Evolutionary conservation across 2,797 vertebrate species (phyloP).

Genomic region (Anguilla anguilla): DNA sequence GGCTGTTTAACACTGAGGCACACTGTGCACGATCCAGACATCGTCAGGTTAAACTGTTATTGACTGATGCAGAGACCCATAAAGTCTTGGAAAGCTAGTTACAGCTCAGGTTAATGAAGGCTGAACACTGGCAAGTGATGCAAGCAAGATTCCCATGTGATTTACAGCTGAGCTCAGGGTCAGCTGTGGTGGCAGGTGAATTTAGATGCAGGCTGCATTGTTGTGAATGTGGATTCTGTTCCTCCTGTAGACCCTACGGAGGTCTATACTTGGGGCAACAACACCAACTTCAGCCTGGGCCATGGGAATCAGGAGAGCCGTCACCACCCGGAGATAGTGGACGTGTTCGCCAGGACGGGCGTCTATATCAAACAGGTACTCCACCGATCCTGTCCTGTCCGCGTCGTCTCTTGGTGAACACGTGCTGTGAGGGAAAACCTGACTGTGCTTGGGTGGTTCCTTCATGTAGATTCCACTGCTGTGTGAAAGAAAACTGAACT

Average conservation of each 20-base stretch:
- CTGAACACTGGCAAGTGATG: background rate
- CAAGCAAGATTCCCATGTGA: background rate
- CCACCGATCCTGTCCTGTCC: background rate
- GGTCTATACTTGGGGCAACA: slow-evolving; percentile 96
- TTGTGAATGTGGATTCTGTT: slow-evolving; percentile 39
- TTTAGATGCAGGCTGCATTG: background rate
- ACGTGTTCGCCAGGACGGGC: slow-evolving; percentile 87
- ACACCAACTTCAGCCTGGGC: slow-evolving; percentile 94
- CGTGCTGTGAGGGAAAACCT: background rate
- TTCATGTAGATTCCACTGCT: background rate
- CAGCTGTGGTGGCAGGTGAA: background rate
- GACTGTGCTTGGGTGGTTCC: background rate
- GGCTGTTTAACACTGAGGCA: background rate
- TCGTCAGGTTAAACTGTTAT: background rate
- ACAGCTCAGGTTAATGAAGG: background rate
- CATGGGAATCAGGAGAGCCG: slow-evolving; percentile 94
- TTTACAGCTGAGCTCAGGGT: background rate
- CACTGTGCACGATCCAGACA: background rate
- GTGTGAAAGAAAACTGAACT: background rate
- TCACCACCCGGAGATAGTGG: slow-evolving; percentile 90
- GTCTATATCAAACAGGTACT: slow-evolving; percentile 93
- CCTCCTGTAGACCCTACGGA: slow-evolving; percentile 86
- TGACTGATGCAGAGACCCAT: background rate
- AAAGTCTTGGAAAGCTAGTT: background rate
- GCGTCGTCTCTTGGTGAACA: background rate